Base-by-base conservation (phyloP, 2,888 invertebrate genomes). In the Patella ulyssiponensis region DNA sequence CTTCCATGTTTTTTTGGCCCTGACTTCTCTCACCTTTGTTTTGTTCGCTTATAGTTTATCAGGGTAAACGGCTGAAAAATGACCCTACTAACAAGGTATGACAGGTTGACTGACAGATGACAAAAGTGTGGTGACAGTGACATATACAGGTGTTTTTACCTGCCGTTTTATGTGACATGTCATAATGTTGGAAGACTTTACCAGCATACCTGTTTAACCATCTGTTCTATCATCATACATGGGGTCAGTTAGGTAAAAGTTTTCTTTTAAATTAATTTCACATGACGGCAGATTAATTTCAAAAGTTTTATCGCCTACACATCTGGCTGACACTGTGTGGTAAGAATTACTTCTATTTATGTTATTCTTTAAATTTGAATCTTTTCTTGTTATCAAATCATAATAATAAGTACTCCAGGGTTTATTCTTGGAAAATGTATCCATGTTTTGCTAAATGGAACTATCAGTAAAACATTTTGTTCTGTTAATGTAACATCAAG, bases 71-170 rank as follows among this genome's bases (percentile, higher is more conserved):
- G 7, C 17, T 20, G 23, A 64, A 64, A 64, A 12, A 64, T 14
- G 23, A 23, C 14, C 23, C 23, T 20, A 14, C 23, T 64, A 64
- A 64, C 64, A 64, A 64, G 64, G 23, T 64, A 64, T 23, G 64
- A 64, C 64, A 64, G 11, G 20, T 20, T 64, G 64, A 64, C 11
- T 64, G 64, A 64, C 64, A 64, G 23, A 23, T 64, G 64, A 64
- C 64, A 64, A 12, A 23, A 23, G 23, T 64, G 64, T 64, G 20
- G 64, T 64, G 64, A 64, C 64, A 64, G 64, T 64, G 64, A 64
- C 64, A 64, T 64, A 64, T 64, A 64, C 64, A 64, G 64, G 64
- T 64, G 64, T 64, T 64, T 64, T 64, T 64, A 64, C 23, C 44
- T 64, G 23, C 23, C 64, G 64, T 64, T 64, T 64, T 64, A 64